Evolutionary conservation across 1,140 invertebrate species (phyloP).

Genomic region (Papilio glaucus): DNA sequence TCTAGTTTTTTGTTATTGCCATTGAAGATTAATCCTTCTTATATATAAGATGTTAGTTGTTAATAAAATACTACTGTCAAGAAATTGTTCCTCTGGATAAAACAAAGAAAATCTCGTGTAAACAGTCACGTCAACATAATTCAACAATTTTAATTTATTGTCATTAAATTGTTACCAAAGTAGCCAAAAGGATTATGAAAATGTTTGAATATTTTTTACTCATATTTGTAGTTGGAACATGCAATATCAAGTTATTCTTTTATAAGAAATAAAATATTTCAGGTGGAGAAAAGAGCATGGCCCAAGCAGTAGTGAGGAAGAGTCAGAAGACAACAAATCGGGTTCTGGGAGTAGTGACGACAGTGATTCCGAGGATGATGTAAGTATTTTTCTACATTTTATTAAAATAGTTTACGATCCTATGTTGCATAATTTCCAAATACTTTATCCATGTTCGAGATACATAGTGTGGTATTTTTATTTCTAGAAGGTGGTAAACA

Average conservation of each 20-base stretch:
- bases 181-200: no score
- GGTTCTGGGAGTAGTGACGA: constrained; percentile 85
- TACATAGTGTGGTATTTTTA: no score
- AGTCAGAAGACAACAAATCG: constrained; percentile 82
- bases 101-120: neutral
- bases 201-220: no score
- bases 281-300: constrained; percentile 85
- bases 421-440: no score
- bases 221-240: no score
- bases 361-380: constrained; percentile 85
- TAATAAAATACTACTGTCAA: neutral
- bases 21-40: neutral
- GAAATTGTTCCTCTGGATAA: neutral
- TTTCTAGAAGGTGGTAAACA: no score
- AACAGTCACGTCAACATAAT: neutral
- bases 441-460: no score
- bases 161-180: no score
- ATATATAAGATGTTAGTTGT: neutral
- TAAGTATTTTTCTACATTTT: constrained; percentile 58
- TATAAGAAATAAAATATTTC: constrained; percentile 43
- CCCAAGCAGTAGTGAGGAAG: constrained; percentile 84
- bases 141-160: no score
- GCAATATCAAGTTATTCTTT: no score
- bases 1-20: neutral
- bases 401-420: neutral